phyloP scores from a whole-genome alignment of 2,888 invertebrate species.

The Acrobasis suavella region DNA sequence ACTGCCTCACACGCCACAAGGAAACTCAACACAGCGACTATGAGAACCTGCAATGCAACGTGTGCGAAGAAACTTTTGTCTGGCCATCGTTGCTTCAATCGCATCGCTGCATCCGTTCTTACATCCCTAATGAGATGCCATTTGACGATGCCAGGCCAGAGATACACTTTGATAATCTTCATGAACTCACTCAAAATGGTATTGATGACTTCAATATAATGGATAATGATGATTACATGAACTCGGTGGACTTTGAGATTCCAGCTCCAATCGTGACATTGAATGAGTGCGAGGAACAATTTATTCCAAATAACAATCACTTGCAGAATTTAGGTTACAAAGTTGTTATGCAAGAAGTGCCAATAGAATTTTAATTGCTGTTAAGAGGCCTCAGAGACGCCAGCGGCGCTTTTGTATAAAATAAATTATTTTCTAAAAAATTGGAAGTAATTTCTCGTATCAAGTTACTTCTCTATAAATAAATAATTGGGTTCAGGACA shows the following conservation, averaged over 20 bases:
- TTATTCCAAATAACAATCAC: conserved; percentile 26
- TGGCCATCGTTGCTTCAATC: conserved; percentile 59
- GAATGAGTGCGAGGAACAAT: conserved; percentile 46
- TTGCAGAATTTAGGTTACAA: conserved; percentile 54
- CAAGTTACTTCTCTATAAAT: no score
- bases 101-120: conserved; percentile 60
- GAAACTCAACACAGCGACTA: conserved; percentile 46
- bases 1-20: conserved; percentile 59
- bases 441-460: no score
- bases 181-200: conserved; percentile 40
- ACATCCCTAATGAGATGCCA: conserved; percentile 53
- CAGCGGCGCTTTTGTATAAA: neutral
- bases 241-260: conserved; percentile 63
- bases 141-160: conserved; percentile 63
- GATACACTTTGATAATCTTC: conserved; percentile 56
- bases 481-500: no score
- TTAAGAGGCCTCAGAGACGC: neutral
- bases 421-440: no score
- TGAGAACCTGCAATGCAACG: conserved; percentile 50
- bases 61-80: conserved; percentile 64
- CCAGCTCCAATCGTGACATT: conserved; percentile 64
- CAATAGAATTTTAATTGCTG: conserved; percentile 56
- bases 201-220: conserved; percentile 53
- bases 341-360: conserved; percentile 66
- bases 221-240: conserved; percentile 54